phyloP scores from a whole-genome alignment of 2,113 vertebrate genomes.

The Pelmatolapia mariae region DNA sequence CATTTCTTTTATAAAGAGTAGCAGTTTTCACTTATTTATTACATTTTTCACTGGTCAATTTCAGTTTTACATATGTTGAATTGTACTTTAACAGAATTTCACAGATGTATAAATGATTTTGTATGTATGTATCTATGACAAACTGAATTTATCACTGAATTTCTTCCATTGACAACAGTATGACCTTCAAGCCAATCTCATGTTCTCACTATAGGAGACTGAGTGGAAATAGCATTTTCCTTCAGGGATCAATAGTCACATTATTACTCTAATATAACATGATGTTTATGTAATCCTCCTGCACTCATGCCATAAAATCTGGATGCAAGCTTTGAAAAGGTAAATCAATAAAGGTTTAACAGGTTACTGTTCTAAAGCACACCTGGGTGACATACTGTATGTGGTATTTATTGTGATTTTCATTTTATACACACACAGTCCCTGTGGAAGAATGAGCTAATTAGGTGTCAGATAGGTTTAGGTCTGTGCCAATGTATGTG shows the following conservation, averaged over 20 bases:
- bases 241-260: neutral
- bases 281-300: neutral
- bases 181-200: neutral
- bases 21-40: neutral
- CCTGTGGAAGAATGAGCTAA: constrained; percentile 19
- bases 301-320: neutral
- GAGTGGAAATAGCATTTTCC: neutral
- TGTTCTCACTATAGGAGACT: neutral
- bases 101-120: neutral
- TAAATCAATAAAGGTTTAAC: neutral
- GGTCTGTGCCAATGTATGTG: neutral
- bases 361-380: neutral
- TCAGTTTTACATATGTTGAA: neutral
- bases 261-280: neutral
- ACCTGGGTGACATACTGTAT: neutral
- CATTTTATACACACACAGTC: neutral
- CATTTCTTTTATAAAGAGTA: neutral
- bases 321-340: neutral
- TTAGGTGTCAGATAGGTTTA: constrained; percentile 57
- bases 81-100: neutral
- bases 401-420: neutral
- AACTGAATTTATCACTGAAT: neutral
- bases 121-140: neutral
- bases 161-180: neutral
- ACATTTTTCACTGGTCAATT: neutral